Evolutionary conservation across 2,888 invertebrate genomes (phyloP), one percentile per base, ranked within the genome.

Genomic region (Pilophorus perplexus): DNA sequence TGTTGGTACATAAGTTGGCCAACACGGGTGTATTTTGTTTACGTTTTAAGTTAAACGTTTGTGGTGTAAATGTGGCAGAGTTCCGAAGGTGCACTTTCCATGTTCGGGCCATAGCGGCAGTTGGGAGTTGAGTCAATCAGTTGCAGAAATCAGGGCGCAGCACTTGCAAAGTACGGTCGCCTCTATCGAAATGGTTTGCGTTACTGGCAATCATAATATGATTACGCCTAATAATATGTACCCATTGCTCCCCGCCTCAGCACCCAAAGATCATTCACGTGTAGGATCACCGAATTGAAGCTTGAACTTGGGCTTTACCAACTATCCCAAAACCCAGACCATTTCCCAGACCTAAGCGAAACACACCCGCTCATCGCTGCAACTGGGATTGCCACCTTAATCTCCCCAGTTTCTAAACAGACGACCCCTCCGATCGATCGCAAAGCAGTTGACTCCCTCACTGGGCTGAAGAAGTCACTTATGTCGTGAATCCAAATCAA

Each of bases 191-290:
- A 48, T 23, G 20, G 18, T 23, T 16, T 16, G 4, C 6, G 18
- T 16, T 48, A 40, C 12, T 50, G 50, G 50, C n/a, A 50, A 50
- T 8, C 27, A n/a, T n/a, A n/a, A n/a, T n/a, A n/a, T n/a, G n/a
- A n/a, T n/a, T n/a, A n/a, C n/a, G n/a, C n/a, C n/a, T n/a, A n/a
- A n/a, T n/a, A n/a, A 22, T 48, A 16, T 12, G 20, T n/a, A 22
- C 28, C 50, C 22, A 10, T 25, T 50, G 25, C 25, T n/a, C 27
- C 50, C n/a, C 8, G 25, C n/a, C 25, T 22, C 2, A 50, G 25
- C 28, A 23, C 25, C 2, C n/a, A 50, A 22, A 50, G 8, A 23
- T 27, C 50, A 4, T 27, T 50, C n/a, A 8, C 25, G 2, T 50
- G 12, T 16, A 50, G n/a, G 28, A 28, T 50, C 50, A 14, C 2